Evolutionary conservation across 2,888 invertebrate species (phyloP), one percentile per base, ranked within the genome.

Genomic region (Bhutanitis thaidina): DNA sequence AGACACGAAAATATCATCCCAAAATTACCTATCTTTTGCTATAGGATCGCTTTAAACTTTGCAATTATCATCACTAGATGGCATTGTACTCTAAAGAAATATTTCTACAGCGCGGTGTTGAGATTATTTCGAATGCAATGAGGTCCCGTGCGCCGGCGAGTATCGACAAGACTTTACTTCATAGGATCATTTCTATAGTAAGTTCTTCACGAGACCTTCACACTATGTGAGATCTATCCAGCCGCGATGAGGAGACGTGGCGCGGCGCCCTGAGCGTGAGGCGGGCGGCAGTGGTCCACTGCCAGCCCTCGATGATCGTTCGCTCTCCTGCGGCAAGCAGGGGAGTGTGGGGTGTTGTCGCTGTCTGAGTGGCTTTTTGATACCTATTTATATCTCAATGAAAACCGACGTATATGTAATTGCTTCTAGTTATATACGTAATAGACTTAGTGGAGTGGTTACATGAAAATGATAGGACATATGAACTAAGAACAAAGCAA

Each of bases 231-330:
- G 65, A 65, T 52, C 52, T 49, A 53, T 54, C 56, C 57, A 64
- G 57, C 58, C 69, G 58, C 63, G 64, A 55, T 68, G 72, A 73
- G 43, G 71, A 67, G 62, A 57, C n/a, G 70, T 67, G 64, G 67
- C 63, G 64, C 60, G 60, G 61, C 41, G 50, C 32, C 56, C 56
- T 58, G 59, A 59, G 57, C 64, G 67, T 66, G 71, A 72, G 71
- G 58, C 48, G 51, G 67, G 67, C 67, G 55, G 39, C 53, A 55
- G 57, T 52, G 43, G 41, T 9, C n/a, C 37, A 40, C 54, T 57
- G 48, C 44, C 56, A 67, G 70, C 64, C 62, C 46, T 70, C 69
- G 67, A 71, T 74, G 74, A 74, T 67, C 71, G 71, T 69, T 68
- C 71, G 53, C 49, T 30, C 56, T n/a, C 49, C 41, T 49, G 45